A percentile compares a stretch with the other conserved stretches of the same genome.
phyloP scores from a whole-genome alignment of 2,797 vertebrate species.

The Crocidura indochinensis region DNA sequence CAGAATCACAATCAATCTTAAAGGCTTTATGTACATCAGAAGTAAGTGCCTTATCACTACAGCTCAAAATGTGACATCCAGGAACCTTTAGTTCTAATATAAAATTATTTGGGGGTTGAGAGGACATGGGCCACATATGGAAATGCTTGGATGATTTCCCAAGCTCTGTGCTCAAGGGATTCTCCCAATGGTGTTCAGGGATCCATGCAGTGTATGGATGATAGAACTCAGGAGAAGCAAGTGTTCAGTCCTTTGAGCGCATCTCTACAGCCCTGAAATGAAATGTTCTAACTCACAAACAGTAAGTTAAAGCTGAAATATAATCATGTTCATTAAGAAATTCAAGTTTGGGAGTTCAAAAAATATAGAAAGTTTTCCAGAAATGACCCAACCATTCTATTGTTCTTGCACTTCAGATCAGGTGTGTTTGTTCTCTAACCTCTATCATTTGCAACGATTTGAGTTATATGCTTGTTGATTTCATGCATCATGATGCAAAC shows the following conservation, averaged over 20 bases:
- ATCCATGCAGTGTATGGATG: no score
- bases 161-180: no score
- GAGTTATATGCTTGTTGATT: slow-evolving; percentile 34
- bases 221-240: no score
- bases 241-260: no score
- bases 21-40: not conserved
- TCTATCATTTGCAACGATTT: slow-evolving; percentile 8
- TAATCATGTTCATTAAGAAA: slow-evolving; percentile 24
- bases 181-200: no score
- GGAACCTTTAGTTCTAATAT: slow-evolving; percentile 17
- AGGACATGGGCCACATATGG: no score
- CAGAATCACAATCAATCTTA: slow-evolving; percentile 24
- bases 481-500: slow-evolving; percentile 53
- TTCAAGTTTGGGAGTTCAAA: slow-evolving; percentile 13
- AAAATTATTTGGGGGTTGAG: not conserved
- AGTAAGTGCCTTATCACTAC: not conserved
- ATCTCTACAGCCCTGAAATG: no score
- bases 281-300: not conserved
- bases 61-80: slow-evolving; percentile 49
- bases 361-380: not conserved
- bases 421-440: slow-evolving; percentile 70
- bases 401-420: slow-evolving; percentile 42
- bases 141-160: no score
- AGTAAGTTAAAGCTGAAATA: slow-evolving; percentile 43
- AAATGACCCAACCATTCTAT: slow-evolving; percentile 7